A percentile compares a stretch with the other conserved stretches of the same genome.
These are phyloP conservation scores for Hetaerina titia DNA, from an alignment of 2,888 invertebrate species.

Conservation along the genomic window DNA sequence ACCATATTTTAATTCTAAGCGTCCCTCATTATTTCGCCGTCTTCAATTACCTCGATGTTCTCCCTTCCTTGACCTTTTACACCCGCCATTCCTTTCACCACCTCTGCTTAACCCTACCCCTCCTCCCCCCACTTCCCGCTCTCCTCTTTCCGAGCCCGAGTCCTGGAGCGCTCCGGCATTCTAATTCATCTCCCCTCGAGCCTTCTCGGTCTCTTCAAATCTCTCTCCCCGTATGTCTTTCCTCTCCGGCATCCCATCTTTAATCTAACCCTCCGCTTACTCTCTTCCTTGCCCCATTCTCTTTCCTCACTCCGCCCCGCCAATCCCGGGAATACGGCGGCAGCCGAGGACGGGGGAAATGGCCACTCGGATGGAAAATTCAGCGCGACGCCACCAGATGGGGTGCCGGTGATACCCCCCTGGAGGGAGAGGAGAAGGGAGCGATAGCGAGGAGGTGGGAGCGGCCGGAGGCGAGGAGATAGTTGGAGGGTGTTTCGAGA, in stretches of 20 bases:
- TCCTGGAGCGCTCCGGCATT: not conserved
- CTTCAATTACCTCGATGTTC: not conserved
- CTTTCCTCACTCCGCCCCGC: not conserved
- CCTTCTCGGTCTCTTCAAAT: conserved; percentile 11
- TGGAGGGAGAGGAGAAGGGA: not conserved
- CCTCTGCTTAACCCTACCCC: not conserved
- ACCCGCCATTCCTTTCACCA: not conserved
- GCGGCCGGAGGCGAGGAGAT: not conserved
- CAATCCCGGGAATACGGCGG: not conserved
- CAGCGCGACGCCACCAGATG: conserved; percentile 40
- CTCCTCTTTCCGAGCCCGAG: not conserved
- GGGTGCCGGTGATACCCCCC: conserved; percentile 25
- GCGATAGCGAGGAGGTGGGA: not conserved
- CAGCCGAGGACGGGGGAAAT: not conserved
- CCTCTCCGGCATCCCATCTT: conserved; percentile 11
- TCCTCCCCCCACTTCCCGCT: no score
- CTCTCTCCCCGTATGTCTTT: not conserved
- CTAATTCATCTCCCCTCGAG: not conserved
- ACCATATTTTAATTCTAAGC: no score
- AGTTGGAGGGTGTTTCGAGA: not conserved
- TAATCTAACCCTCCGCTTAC: conserved; percentile 20
- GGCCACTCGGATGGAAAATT: conserved; percentile 59
- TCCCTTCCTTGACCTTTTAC: not conserved
- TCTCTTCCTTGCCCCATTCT: not conserved
- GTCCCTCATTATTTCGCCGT: not conserved